Conservation (phyloP, 2,888 invertebrate species). For the Miltochrista miniata region DNA sequence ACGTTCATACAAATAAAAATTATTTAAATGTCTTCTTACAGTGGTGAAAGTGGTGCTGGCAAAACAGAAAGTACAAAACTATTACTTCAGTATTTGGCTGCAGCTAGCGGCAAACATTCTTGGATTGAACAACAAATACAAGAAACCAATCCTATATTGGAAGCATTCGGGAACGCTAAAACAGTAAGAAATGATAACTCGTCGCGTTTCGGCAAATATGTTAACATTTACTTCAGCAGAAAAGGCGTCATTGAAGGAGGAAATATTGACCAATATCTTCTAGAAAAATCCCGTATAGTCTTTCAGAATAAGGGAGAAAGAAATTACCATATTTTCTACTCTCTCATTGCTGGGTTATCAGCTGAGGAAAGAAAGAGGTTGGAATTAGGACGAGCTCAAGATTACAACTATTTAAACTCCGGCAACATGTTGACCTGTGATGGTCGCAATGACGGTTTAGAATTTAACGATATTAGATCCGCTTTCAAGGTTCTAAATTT, state of each 20-base stretch:
- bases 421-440: slow-evolving; percentile 90
- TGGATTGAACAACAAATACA: slow-evolving; percentile 99
- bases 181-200: slow-evolving; percentile 98
- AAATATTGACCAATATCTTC: slow-evolving; percentile 95
- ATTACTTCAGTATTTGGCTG: slow-evolving; percentile 96
- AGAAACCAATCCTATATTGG: slow-evolving; percentile 97
- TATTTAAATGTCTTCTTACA: slow-evolving; percentile 54
- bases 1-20: no score
- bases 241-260: slow-evolving; percentile 96
- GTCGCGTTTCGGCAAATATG: slow-evolving; percentile 97
- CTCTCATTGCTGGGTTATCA: slow-evolving; percentile 92
- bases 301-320: slow-evolving; percentile 94
- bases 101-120: slow-evolving; percentile 96
- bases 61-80: slow-evolving; percentile 98
- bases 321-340: slow-evolving; percentile 98
- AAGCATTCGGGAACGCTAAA: slow-evolving; percentile 99
- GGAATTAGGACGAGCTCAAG: slow-evolving; percentile 88
- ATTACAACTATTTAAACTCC: slow-evolving; percentile 92
- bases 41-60: slow-evolving; percentile 98
- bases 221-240: slow-evolving; percentile 93
- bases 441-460: slow-evolving; percentile 92
- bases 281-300: slow-evolving; percentile 97
- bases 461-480: slow-evolving; percentile 94
- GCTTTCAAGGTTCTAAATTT: slow-evolving; percentile 97
- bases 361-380: slow-evolving; percentile 91